Conservation (phyloP, 1,140 invertebrate species). For the Sarcophaga peregrina region DNA sequence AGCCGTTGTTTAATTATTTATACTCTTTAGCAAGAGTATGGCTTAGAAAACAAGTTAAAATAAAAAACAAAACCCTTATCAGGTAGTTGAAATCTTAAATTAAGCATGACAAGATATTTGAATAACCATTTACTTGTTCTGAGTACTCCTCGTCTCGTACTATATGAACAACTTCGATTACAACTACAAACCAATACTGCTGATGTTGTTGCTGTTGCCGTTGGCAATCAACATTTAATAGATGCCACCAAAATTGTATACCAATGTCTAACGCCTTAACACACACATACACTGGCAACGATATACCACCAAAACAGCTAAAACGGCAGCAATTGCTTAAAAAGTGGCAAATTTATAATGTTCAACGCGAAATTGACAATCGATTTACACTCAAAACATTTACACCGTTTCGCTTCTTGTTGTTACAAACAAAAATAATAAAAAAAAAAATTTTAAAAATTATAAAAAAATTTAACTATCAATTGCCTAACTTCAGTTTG, state of each 20-base stretch:
- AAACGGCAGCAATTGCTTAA: constrained; percentile 2
- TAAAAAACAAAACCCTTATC: neutral
- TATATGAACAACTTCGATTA: no score
- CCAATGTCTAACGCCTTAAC: no score
- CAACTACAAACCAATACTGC: neutral
- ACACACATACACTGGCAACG: no score
- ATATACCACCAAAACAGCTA: no score
- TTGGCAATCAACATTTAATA: neutral
- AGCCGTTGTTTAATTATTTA: constrained; percentile 4
- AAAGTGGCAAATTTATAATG: constrained; percentile 11
- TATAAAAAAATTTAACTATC: neutral
- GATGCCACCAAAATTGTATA: neutral
- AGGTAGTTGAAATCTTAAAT: constrained; percentile 6
- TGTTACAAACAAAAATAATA: neutral
- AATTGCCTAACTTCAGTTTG: constrained; percentile 12
- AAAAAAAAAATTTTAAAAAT: neutral
- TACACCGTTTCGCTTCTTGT: neutral
- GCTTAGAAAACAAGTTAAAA: no score
- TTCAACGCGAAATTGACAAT: neutral
- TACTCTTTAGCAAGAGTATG: neutral
- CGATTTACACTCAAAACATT: neutral
- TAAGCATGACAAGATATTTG: constrained; percentile 24
- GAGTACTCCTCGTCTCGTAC: no score
- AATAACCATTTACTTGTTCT: constrained; percentile 18
- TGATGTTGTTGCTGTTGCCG: neutral